Conservation (phyloP, 2,113 vertebrate genomes). For the Isurus oxyrinchus region DNA sequence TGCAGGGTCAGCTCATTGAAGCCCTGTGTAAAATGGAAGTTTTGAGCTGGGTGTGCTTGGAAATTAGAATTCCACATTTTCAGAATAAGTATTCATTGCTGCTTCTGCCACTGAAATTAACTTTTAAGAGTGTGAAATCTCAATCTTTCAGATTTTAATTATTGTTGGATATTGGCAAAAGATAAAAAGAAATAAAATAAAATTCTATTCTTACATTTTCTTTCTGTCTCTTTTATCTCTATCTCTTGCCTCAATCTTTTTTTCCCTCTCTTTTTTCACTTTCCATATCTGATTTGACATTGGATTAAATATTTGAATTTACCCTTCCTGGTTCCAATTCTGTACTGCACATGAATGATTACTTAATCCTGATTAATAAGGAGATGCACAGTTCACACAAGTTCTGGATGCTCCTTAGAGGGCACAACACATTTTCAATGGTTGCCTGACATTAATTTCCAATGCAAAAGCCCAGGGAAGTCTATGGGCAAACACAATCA, state of each 20-base stretch:
- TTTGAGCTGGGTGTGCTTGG: neutral
- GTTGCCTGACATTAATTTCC: neutral
- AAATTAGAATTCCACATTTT: neutral
- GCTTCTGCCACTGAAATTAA: neutral
- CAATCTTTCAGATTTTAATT: neutral
- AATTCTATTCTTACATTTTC: neutral
- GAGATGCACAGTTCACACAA: neutral
- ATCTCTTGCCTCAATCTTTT: neutral
- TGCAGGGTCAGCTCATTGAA: neutral
- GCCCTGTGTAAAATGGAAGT: neutral
- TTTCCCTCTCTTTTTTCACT: neutral
- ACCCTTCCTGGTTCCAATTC: neutral
- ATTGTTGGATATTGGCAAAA: neutral
- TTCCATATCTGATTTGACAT: neutral
- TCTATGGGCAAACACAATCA: neutral
- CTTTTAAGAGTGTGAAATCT: neutral
- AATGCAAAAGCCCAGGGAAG: neutral
- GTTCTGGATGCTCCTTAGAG: neutral
- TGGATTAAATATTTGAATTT: neutral
- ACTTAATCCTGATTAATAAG: too few relatives aligned
- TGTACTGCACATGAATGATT: neutral
- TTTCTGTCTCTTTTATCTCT: neutral
- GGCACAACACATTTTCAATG: neutral
- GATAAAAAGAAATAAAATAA: neutral
- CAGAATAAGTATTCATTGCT: neutral